Conservation (phyloP, 2,113 vertebrate species). For the Amphiprion percula region DNA sequence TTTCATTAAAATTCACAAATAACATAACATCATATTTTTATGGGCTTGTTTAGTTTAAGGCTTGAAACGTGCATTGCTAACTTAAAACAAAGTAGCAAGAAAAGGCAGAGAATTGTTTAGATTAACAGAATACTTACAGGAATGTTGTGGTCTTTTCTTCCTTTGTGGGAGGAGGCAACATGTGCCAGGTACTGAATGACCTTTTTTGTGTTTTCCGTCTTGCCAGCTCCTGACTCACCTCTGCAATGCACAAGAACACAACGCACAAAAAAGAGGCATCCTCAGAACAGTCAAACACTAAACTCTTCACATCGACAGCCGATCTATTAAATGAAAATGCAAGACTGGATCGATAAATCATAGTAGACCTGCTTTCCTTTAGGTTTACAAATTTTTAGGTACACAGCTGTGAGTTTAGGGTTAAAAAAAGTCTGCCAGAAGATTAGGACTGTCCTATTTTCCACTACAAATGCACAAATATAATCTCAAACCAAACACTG, state of each 20-base stretch:
- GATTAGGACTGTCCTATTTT: background rate
- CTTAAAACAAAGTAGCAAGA: background rate
- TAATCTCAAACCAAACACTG: constrained; percentile 19
- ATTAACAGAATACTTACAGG: constrained; percentile 88
- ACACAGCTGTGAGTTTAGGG: background rate
- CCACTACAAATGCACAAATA: background rate
- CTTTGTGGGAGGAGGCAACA: constrained; percentile 98
- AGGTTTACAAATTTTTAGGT: background rate
- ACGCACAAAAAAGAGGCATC: constrained; percentile 22
- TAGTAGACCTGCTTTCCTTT: background rate
- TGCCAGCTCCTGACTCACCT: constrained; percentile 98
- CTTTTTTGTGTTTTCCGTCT: constrained; percentile 99
- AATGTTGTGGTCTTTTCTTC: constrained; percentile 97
- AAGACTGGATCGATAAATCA: background rate
- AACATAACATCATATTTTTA: background rate
- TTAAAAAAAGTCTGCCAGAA: constrained; percentile 6
- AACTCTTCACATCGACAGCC: background rate
- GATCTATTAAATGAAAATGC: background rate
- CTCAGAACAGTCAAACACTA: constrained; percentile 15
- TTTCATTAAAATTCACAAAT: background rate
- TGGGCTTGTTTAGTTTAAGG: background rate
- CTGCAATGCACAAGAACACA: constrained; percentile 75
- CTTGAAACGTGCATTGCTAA: background rate
- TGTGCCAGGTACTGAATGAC: constrained; percentile 99
- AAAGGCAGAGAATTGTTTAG: background rate